These are phyloP conservation scores for Nowickia ferox DNA, from an alignment of 2,888 invertebrate species.

Conservation along the genomic window DNA sequence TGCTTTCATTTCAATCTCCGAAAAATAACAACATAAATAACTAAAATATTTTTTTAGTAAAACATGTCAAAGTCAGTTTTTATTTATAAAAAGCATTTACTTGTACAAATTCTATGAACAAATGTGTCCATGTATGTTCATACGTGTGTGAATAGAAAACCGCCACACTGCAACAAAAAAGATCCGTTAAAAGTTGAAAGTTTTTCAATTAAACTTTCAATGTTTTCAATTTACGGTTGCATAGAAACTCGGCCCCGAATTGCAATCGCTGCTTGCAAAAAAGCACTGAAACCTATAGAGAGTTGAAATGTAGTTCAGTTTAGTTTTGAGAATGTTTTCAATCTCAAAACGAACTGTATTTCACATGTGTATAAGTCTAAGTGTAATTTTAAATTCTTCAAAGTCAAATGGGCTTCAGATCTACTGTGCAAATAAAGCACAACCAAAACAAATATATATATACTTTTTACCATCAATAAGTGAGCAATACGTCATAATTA, in stretches of 20 bases:
- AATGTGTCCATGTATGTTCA: background rate
- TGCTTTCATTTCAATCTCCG: background rate
- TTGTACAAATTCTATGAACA: conserved; percentile 1
- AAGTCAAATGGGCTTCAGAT: background rate
- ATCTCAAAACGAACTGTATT: too few species aligned
- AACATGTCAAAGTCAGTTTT: conserved; percentile 66
- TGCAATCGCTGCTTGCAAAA: background rate
- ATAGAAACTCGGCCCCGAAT: background rate
- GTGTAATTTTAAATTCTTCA: background rate
- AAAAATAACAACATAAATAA: conserved; percentile 37
- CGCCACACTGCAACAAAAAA: background rate
- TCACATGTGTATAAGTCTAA: too few species aligned
- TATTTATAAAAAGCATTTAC: background rate
- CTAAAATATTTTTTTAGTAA: conserved; percentile 38
- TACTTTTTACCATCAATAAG: background rate
- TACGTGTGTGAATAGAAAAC: background rate
- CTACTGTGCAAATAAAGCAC: background rate
- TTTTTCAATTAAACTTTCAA: background rate
- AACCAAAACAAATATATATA: background rate
- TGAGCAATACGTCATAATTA: conserved; percentile 47
- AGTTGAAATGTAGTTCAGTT: too few species aligned
- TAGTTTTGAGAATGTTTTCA: too few species aligned
- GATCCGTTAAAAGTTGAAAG: background rate
- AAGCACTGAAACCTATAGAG: too few species aligned
- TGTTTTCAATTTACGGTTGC: background rate